Evolutionary conservation across 35 echinoderm and acorn worm genomes (phyloP).

Genomic region (Eucidaris tribuloides): DNA sequence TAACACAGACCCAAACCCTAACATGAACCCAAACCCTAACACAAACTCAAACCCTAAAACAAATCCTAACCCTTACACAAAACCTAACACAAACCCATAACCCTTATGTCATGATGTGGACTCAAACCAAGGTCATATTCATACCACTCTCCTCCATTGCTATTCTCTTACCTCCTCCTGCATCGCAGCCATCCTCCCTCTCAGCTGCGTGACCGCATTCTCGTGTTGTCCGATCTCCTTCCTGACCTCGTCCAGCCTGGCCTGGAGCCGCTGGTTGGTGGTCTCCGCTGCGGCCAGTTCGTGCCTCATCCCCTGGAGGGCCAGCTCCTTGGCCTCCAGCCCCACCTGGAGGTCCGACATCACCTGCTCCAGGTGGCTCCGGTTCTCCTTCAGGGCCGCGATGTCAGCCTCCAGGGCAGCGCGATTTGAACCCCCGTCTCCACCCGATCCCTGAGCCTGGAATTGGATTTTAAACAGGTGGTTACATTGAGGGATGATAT

Average conservation of each 20-base stretch:
- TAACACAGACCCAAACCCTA: too few species aligned
- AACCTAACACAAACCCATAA: too few species aligned
- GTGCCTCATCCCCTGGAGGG: constrained; percentile 42
- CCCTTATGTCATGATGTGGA: too few species aligned
- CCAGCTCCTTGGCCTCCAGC: constrained; percentile 73
- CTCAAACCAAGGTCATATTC: too few species aligned
- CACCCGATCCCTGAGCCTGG: constrained; percentile 14
- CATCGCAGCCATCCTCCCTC: constrained; percentile 55
- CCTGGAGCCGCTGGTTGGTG: constrained; percentile 54
- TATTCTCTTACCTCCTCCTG: constrained; percentile 59
- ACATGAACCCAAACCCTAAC: too few species aligned
- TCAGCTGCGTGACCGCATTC: constrained; percentile 48
- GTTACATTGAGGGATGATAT: not conserved
- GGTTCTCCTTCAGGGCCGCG: constrained; percentile 45
- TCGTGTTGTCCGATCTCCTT: constrained; percentile 58
- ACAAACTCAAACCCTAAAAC: too few species aligned
- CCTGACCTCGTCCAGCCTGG: constrained; percentile 64
- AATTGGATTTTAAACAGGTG: constrained; percentile 21
- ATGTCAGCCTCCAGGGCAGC: constrained; percentile 61
- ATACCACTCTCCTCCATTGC: too few species aligned
- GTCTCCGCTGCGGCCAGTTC: constrained; percentile 56
- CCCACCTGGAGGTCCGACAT: constrained; percentile 62
- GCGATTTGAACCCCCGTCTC: constrained; percentile 36
- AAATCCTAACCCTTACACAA: too few species aligned
- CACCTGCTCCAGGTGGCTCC: constrained; percentile 72